Percentiles rank a stretch among this genome's conserved stretches.
Evolutionary conservation across 2,113 vertebrate genomes (phyloP).

Genomic region (Sylvilagus bachmani): DNA sequence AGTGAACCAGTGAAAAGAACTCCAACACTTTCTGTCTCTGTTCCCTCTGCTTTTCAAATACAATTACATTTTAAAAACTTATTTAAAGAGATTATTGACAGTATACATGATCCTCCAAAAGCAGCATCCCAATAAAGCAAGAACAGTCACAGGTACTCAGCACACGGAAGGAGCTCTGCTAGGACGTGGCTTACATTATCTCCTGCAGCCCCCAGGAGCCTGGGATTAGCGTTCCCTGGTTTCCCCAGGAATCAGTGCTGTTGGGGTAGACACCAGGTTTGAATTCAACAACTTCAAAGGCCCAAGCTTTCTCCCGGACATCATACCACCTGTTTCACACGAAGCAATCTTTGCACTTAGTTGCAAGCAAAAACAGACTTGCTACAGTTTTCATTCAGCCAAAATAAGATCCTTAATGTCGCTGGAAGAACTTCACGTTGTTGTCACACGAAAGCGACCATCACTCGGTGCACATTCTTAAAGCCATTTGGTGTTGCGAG

Average conservation of each 20-base stretch:
- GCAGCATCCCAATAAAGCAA: not conserved
- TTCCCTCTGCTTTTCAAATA: too few species aligned
- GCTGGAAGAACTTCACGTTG: constrained; percentile 12
- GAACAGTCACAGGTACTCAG: rapidly evolving
- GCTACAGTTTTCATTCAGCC: constrained; percentile 33
- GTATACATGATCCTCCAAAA: not conserved
- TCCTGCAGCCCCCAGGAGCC: not conserved
- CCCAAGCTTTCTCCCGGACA: not conserved
- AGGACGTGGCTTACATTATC: rapidly evolving
- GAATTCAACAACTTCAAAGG: not conserved
- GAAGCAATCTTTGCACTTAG: not conserved
- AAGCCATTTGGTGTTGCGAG: constrained; percentile 27
- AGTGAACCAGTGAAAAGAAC: too few species aligned
- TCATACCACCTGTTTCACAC: not conserved
- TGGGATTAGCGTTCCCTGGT: not conserved
- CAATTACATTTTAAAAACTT: not conserved
- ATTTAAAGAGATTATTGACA: not conserved
- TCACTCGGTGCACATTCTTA: not conserved
- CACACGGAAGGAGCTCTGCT: not conserved
- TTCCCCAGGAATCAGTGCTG: rapidly evolving
- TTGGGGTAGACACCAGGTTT: not conserved
- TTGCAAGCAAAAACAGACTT: constrained; percentile 7
- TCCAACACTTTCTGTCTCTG: too few species aligned
- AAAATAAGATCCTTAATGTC: constrained; percentile 51
- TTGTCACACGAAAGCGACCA: constrained; percentile 53